A percentile compares a stretch with the other conserved stretches of the same genome.
phyloP scores from a whole-genome alignment of 2,113 vertebrate genomes.

The Desmodus rotundus region DNA sequence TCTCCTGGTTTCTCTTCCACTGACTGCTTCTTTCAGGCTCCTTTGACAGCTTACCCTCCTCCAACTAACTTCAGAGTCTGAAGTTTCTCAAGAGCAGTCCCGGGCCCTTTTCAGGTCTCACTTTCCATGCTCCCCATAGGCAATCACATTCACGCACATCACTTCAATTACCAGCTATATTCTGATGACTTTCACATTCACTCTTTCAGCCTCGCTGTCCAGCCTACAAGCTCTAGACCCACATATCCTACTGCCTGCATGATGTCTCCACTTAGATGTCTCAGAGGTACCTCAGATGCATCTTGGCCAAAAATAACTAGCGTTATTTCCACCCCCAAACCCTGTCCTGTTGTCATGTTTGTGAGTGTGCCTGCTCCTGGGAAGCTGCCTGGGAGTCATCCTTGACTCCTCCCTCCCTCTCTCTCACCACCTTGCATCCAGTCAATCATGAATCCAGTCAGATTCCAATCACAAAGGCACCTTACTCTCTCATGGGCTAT shows the following conservation, averaged over 20 bases:
- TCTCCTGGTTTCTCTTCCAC: not conserved
- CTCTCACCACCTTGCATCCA: no score
- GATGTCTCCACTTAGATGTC: not conserved
- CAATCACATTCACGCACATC: fast-evolving
- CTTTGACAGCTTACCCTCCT: not conserved
- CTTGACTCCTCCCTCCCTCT: fast-evolving
- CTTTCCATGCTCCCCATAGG: not conserved
- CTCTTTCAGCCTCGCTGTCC: not conserved
- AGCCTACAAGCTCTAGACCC: not conserved
- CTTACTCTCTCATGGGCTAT: not conserved
- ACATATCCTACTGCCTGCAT: not conserved
- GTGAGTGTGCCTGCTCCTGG: not conserved
- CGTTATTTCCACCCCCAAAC: not conserved
- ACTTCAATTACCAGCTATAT: not conserved
- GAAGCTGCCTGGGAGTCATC: not conserved
- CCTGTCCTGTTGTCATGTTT: not conserved
- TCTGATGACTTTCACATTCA: not conserved
- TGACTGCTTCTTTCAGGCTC: not conserved
- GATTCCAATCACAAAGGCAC: not conserved
- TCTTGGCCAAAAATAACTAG: not conserved
- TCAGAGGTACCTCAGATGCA: not conserved
- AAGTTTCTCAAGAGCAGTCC: not conserved
- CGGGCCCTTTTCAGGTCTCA: not conserved
- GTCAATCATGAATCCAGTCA: not conserved
- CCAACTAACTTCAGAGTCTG: not conserved